Conservation (phyloP, 1,140 invertebrate species). For the Heterodera carotae region DNA sequence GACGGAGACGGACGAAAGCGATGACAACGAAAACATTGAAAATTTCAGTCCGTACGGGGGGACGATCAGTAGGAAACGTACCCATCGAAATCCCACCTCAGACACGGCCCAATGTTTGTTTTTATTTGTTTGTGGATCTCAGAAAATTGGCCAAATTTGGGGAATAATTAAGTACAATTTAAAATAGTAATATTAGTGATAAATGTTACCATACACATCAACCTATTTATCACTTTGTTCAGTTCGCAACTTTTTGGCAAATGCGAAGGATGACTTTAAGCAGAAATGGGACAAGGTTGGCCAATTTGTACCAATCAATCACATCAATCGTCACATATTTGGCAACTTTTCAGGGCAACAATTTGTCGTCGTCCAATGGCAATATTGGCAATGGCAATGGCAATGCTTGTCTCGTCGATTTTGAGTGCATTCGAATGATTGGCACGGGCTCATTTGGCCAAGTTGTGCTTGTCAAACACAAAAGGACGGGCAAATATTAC, state of each 20-base stretch:
- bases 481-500: conserved; percentile 91
- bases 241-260: conserved; percentile 96
- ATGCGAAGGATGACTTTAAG: conserved; percentile 96
- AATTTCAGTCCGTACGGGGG: background rate
- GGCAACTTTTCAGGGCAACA: background rate
- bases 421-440: conserved; percentile 96
- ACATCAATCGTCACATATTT: no score
- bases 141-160: no score
- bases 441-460: conserved; percentile 99
- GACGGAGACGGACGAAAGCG: no score
- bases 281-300: conserved; percentile 90
- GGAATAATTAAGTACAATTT: no score
- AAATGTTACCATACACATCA: no score
- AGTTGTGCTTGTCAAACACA: conserved; percentile 99
- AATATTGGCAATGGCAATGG: no score
- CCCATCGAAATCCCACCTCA: background rate
- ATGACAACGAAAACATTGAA: background rate
- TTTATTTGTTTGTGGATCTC: no score
- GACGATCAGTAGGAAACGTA: background rate
- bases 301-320: background rate
- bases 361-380: background rate
- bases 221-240: no score
- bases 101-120: background rate
- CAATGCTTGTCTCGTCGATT: conserved; percentile 90
- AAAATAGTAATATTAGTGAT: conserved; percentile 43